Conservation (phyloP, 2,888 invertebrate genomes). For the Sarcophaga carnaria region DNA sequence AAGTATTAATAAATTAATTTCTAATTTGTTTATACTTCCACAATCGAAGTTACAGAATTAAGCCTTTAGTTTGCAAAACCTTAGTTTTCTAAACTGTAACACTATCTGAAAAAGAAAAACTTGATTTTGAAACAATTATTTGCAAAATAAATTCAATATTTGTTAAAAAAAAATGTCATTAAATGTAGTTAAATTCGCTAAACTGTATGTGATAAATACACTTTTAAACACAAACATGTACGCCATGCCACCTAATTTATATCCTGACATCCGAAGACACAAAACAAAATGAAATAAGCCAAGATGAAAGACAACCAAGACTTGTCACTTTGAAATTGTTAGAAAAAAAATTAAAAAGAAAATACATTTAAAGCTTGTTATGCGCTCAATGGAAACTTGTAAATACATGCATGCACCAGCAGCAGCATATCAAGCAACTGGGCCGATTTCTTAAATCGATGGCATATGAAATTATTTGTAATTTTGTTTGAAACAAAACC, state of each 20-base stretch:
- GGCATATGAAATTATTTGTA: constrained; percentile 8
- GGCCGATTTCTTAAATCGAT: constrained; percentile 49
- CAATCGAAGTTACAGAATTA: too few relatives aligned
- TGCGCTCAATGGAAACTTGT: background rate
- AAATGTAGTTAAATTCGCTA: background rate
- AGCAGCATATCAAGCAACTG: constrained; percentile 16
- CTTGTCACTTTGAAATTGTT: constrained; percentile 39
- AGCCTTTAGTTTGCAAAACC: too few relatives aligned
- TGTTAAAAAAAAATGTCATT: background rate
- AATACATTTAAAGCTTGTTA: background rate
- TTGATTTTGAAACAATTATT: constrained; percentile 24
- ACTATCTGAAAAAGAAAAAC: too few relatives aligned
- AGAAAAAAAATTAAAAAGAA: background rate
- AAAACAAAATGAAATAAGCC: constrained; percentile 8
- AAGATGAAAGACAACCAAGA: constrained; percentile 13
- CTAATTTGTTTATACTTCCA: too few relatives aligned
- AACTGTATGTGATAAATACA: constrained; percentile 17
- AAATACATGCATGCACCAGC: constrained; percentile 28
- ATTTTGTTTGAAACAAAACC: background rate
- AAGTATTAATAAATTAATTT: too few relatives aligned
- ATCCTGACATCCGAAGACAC: constrained; percentile 25
- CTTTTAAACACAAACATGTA: constrained; percentile 1
- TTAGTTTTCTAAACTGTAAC: too few relatives aligned
- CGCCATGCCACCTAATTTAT: constrained; percentile 51
- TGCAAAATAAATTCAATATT: constrained; percentile 36